These are phyloP conservation scores for Chrosomus eos DNA, from an alignment of 2,797 vertebrate genomes.

Conservation along the genomic window DNA sequence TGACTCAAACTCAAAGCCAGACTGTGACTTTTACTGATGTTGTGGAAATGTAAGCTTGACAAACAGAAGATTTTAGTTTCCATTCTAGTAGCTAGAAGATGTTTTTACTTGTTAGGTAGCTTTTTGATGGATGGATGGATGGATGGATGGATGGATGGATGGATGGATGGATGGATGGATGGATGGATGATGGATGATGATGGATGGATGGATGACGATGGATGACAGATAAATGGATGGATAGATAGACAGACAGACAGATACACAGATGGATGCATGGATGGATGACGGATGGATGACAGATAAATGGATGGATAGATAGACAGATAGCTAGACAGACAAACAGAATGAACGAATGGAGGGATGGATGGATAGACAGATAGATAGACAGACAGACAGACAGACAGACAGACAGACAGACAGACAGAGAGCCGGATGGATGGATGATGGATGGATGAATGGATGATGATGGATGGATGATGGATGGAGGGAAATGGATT, in stretches of 20 bases:
- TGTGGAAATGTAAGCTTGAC: neutral
- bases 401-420: rapidly evolving
- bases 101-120: neutral
- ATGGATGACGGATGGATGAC: rapidly evolving
- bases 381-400: rapidly evolving
- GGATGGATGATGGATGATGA: neutral
- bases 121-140: neutral
- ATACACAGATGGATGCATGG: rapidly evolving
- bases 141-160: neutral
- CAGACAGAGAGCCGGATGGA: no score
- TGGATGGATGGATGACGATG: rapidly evolving
- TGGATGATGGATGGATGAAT: neutral
- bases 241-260: rapidly evolving
- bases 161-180: rapidly evolving
- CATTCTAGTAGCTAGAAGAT: no score
- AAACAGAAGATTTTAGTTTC: neutral
- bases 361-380: rapidly evolving
- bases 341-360: neutral
- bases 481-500: rapidly evolving
- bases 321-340: rapidly evolving
- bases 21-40: neutral
- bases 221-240: neutral
- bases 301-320: rapidly evolving
- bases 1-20: neutral
- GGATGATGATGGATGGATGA: rapidly evolving